Percentiles rank a stretch among this genome's conserved stretches.
phyloP scores from a whole-genome alignment of 2,113 vertebrate genomes.

The Talpa occidentalis region DNA sequence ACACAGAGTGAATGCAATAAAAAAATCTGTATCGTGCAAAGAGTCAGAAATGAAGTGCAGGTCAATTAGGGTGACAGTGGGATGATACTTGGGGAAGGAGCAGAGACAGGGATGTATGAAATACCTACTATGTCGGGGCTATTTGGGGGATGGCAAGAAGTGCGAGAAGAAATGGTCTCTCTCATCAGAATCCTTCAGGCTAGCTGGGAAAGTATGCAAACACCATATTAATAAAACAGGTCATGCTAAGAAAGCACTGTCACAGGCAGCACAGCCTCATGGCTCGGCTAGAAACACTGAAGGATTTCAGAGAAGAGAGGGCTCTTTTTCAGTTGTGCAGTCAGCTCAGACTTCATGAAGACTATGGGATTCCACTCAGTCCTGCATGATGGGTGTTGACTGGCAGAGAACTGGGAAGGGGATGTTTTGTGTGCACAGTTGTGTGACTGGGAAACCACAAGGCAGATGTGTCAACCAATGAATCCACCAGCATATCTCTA shows the following conservation, averaged over 20 bases:
- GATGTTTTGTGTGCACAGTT: neutral
- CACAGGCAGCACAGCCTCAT: neutral
- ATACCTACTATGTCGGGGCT: neutral
- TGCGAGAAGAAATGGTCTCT: neutral
- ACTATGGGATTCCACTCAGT: neutral
- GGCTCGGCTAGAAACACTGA: neutral
- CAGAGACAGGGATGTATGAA: neutral
- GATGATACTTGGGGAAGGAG: neutral
- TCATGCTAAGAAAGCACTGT: neutral
- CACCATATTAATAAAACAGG: rapidly evolving
- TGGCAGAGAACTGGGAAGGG: no score
- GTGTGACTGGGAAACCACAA: neutral
- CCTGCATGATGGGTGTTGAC: neutral
- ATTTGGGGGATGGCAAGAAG: rapidly evolving
- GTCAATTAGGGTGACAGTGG: no score
- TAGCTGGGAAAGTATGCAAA: neutral
- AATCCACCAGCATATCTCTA: neutral
- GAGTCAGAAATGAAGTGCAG: neutral
- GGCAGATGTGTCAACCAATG: neutral
- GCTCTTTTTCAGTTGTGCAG: neutral
- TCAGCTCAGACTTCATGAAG: neutral
- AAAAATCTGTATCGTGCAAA: neutral
- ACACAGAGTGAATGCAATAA: neutral
- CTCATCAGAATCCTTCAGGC: neutral
- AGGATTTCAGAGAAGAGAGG: neutral